Evolutionary conservation across 2,888 invertebrate genomes (phyloP), one percentile per base, ranked within the genome.

Genomic region (Troides aeacus): DNA sequence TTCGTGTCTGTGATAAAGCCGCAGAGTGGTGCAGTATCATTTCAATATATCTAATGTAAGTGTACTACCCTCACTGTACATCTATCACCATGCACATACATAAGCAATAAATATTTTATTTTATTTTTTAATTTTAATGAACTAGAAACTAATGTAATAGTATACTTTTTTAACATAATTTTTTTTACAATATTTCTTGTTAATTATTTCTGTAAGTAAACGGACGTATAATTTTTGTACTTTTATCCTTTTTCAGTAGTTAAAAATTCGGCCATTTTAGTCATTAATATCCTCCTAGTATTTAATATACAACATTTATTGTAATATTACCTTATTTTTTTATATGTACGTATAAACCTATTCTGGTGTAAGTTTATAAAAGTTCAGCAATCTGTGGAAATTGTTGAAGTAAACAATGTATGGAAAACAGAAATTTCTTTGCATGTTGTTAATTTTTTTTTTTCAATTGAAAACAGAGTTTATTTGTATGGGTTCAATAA

Each of bases 1-100:
- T 58, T 64, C 50, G 23, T 62, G 24, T 63, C 63, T 64, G 63
- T 67, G 72, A 71, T 71, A 71, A 71, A 66, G 69, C 56, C 64
- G 66, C 66, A 63, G 63, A 63, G 63, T 62, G 46, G 60, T 53
- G 50, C 53, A 56, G 46, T 66, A 60, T 50, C 23, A 39, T 30
- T 42, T 30, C 21, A 21, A 53, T 39, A n/a, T 8, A 61, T 46
- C 59, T 36, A 17, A 53, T 50, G 66, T 70, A 56, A 70, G 66
- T 66, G 59, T 21, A 21, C 21, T 21, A 21, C 46, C 23, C 23
- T 1, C 23, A 23, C 12, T 58, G 12, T 58, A 58, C 57, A 23
- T 56, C 21, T 56, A 56, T 46, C 3, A 46, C 46, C 15, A 53
- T 53, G 18, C 53, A n/a, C 6, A n/a, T 53, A n/a, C 15, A 15